A percentile compares a stretch with the other conserved stretches of the same genome.
Evolutionary conservation across 2,113 vertebrate genomes (phyloP).

Genomic region (Pangasianodon gigas): DNA sequence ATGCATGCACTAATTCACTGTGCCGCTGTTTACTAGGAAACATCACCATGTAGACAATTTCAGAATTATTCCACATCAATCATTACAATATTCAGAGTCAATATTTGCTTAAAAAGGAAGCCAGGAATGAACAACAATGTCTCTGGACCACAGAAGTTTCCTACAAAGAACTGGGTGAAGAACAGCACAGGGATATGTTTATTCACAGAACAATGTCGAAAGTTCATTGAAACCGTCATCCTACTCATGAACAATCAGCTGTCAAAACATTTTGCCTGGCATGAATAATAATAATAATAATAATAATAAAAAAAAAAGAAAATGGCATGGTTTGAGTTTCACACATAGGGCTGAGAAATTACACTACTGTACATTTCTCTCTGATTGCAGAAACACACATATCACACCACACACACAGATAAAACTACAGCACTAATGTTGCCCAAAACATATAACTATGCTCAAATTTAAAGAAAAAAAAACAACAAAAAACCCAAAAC

Average conservation of each 20-base stretch:
- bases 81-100: constrained; percentile 24
- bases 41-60: constrained; percentile 19
- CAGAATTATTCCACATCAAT: constrained; percentile 7
- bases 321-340: neutral
- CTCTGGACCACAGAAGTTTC: neutral
- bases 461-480: neutral
- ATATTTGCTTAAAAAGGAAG: neutral
- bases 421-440: neutral
- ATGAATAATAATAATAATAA: neutral
- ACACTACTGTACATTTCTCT: neutral
- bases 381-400: neutral
- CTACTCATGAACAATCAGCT: no score
- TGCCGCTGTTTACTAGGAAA: constrained; percentile 56
- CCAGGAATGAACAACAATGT: neutral
- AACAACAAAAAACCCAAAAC: neutral
- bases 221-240: neutral
- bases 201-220: neutral
- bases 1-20: constrained; percentile 32
- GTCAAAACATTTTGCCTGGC: neutral
- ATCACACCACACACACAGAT: neutral
- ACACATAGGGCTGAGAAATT: neutral
- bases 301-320: neutral
- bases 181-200: neutral
- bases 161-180: neutral
- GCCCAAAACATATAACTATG: neutral